Evolutionary conservation across 2,113 vertebrate genomes (phyloP), one percentile per base, ranked within the genome.

Genomic region (Dasyprocta punctata): DNA sequence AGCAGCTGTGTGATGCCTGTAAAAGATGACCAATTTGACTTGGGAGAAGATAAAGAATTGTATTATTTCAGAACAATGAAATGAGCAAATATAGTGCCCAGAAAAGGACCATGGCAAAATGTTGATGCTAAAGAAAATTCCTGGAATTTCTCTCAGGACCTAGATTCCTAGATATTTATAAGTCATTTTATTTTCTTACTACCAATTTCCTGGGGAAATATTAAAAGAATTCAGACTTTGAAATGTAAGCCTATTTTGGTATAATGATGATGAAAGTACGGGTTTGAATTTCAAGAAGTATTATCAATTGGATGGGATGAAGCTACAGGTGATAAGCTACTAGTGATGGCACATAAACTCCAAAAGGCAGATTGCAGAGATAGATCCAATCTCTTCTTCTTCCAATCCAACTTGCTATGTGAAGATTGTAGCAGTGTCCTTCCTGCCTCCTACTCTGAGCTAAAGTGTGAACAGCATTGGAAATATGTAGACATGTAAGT

Each of bases 61-160:
- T 3, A 61, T 71, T 78, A 38, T 78, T 73, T 91, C 10, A 56
- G 92, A 87, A 71, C 30, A 80, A 80, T 80, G 33, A 90, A 94
- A 85, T 11, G 9, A 92, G 7, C 56, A 81, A 95, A 71, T 86
- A 58, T 7, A 54, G 19, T 82, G 2, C 3, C 36, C 10, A 52
- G 84, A 60, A 77, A 24, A 88, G 38, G n/a, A 12, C 41, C 52
- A 56, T 10, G 52, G 33, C 10, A 56, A 10, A 28, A 61, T 63
- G 5, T 2, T 8, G 7, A 63, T 65, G 2, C 44, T 75, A 71
- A 96, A 65, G 4, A 85, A 86, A 73, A 67, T 26, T 2, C 1
- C 30, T 92, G 0, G 14, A 41, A n/a, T 54, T 47, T 92, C 3
- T 22, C 28, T 8, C 10, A 75, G 49, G 20, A 38, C 8, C 41